These are phyloP conservation scores for Ormyrus pomaceus DNA, from an alignment of 2,888 invertebrate genomes.

Conservation along the genomic window DNA sequence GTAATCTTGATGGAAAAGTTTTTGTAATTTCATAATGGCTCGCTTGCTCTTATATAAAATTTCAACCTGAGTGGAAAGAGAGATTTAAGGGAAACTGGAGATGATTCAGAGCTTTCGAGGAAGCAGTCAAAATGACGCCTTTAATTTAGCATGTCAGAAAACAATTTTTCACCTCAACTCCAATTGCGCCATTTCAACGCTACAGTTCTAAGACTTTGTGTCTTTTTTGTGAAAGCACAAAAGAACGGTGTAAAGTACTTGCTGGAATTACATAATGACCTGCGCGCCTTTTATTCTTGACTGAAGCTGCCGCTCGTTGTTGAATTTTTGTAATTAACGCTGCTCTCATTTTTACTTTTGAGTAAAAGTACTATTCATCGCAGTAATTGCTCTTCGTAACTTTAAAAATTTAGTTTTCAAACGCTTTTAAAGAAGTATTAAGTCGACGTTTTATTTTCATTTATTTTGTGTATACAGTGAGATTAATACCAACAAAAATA, in stretches of 20 bases:
- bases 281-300: no score
- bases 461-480: no score
- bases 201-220: constrained; percentile 28
- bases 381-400: no score
- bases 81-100: constrained; percentile 11
- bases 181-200: constrained; percentile 10
- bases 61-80: background rate
- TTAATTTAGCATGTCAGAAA: constrained; percentile 33
- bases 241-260: constrained; percentile 8
- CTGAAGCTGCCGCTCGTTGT: no score
- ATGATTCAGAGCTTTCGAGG: constrained; percentile 21
- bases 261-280: constrained; percentile 34
- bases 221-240: constrained; percentile 9
- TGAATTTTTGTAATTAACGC: no score
- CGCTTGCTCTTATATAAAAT: background rate
- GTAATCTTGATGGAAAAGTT: background rate
- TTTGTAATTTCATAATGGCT: background rate
- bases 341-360: no score
- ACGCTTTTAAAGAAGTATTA: no score
- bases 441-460: no score
- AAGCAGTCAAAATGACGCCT: constrained; percentile 35
- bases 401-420: no score
- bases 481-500: no score
- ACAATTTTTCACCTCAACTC: constrained; percentile 46
- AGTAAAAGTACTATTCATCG: no score